phyloP scores from a whole-genome alignment of 2,797 vertebrate species.

The Rhinophrynus dorsalis region DNA sequence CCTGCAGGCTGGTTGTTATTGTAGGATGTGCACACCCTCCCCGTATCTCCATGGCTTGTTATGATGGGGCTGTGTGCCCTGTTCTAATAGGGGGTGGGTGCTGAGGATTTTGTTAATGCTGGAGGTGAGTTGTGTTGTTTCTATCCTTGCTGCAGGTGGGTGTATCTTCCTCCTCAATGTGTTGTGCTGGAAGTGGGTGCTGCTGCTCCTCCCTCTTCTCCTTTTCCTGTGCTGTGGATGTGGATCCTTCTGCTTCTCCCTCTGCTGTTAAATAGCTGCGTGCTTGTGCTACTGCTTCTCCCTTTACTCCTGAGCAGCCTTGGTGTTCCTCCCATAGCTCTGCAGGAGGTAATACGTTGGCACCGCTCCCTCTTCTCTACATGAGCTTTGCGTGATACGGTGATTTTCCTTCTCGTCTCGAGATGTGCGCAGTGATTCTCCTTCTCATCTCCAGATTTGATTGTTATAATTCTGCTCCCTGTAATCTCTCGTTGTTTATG shows the following conservation, averaged over 20 bases:
- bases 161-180: slow-evolving; percentile 37
- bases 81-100: no score
- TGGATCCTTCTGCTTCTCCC: slow-evolving; percentile 10
- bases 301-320: background rate
- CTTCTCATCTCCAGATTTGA: no score
- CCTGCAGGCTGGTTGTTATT: background rate
- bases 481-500: background rate
- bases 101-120: background rate
- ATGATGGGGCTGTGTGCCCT: no score
- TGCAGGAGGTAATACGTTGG: background rate
- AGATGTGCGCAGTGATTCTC: no score
- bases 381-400: background rate
- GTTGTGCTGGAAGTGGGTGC: slow-evolving; percentile 38
- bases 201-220: slow-evolving; percentile 15
- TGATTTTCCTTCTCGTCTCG: background rate
- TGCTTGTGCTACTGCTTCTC: slow-evolving; percentile 9
- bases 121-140: slow-evolving; percentile 15
- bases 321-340: background rate
- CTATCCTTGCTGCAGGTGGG: slow-evolving; percentile 32
- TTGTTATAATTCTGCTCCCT: no score
- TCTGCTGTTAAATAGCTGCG: slow-evolving; percentile 4
- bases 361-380: background rate
- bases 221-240: slow-evolving; percentile 5
- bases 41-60: background rate
- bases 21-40: background rate